Evolutionary conservation across 2,888 invertebrate genomes (phyloP), one percentile per base, ranked within the genome.

Genomic region (Silvanus unidentatus): DNA sequence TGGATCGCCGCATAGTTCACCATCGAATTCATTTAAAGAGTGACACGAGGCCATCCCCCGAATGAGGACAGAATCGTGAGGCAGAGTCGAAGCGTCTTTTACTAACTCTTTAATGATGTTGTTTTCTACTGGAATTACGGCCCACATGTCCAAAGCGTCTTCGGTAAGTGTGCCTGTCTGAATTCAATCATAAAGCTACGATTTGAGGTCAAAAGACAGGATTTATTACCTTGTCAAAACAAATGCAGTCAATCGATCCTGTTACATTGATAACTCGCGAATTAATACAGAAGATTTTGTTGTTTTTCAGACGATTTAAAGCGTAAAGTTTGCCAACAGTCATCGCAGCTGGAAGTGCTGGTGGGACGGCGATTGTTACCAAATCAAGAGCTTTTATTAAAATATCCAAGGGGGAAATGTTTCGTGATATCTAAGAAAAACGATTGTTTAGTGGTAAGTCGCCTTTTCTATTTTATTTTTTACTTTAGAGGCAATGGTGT

Each of bases 151-250:
- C 16, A 97, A 70, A 0, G 96, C 96, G 65, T 97, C 96, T 70
- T 97, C 96, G 1, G 97, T 97, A 47, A 97, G 70, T 0, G 97
- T 97, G 10, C 97, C 97, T 10, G 97, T 97, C 88, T 92, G 68
- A 8, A 61, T 14, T 14, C n/a, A 40, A 22, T 3, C 8, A 22
- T 15, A 35, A 35, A 39, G 16, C 15, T 6, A 5, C 37, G 13
- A 12, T 32, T 22, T 22, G 3, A 3, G 8, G 8, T 4, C 10
- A 8, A 32, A 32, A 32, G 3, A 4, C 13, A 32, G 3, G 6
- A 32, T 22, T 22, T 22, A 22, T 22, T 22, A 87, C 88, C 82
- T 94, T 94, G 65, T 93, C 93, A 66, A 94, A 93, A 62, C 92
- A 92, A 41, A 93, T 82, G 59, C 90, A 90, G 69, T 91, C 86